Conservation (phyloP, 35 echinoderm and acorn worm genomes). For the Apostichopus californicus region DNA sequence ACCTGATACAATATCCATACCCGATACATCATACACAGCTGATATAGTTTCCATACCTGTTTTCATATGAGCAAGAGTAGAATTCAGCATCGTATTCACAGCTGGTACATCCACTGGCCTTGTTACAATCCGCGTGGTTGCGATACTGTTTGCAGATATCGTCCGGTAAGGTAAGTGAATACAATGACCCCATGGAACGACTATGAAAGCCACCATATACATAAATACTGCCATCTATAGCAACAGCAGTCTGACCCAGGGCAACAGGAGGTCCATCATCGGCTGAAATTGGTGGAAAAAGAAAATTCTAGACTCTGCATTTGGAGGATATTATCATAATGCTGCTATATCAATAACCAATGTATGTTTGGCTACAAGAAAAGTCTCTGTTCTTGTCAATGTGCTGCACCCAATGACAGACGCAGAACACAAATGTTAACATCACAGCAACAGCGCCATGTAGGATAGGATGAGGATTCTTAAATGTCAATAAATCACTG, state of each 20-base stretch:
- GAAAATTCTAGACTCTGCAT: too few relatives aligned
- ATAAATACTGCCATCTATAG: slow-evolving; percentile 55
- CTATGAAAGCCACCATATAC: slow-evolving; percentile 75
- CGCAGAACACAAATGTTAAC: too few relatives aligned
- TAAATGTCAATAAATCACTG: too few relatives aligned
- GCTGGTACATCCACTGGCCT: slow-evolving; percentile 43
- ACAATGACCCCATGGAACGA: slow-evolving; percentile 50
- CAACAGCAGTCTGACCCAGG: slow-evolving; percentile 53
- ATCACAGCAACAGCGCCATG: too few relatives aligned
- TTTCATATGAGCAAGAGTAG: not conserved
- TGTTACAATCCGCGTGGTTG: slow-evolving; percentile 41
- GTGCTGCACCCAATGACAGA: too few relatives aligned
- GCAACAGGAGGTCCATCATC: slow-evolving; percentile 34
- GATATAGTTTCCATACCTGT: not conserved
- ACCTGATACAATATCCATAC: too few relatives aligned
- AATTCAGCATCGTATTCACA: slow-evolving; percentile 37
- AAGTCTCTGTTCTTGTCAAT: too few relatives aligned
- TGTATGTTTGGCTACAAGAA: too few relatives aligned
- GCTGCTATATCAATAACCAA: too few relatives aligned
- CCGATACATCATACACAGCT: too few relatives aligned
- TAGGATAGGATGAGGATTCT: too few relatives aligned
- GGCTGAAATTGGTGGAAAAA: not conserved
- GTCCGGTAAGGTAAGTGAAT: slow-evolving; percentile 27
- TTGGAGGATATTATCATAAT: too few relatives aligned
- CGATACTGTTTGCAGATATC: slow-evolving; percentile 68